Conservation (phyloP, 2,113 vertebrate genomes). For the Odocoileus hemionus region DNA sequence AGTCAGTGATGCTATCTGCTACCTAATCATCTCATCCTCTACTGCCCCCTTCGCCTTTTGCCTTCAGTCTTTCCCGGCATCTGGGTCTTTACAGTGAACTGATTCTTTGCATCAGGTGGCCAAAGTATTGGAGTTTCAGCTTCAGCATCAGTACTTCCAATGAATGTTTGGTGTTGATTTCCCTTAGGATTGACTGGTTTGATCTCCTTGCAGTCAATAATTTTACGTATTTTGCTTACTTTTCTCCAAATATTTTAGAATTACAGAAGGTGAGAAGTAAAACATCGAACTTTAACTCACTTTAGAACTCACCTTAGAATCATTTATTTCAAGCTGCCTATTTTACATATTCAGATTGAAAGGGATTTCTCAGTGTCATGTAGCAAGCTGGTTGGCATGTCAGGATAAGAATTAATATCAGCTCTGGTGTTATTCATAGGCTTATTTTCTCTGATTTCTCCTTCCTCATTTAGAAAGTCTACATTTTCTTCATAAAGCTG, state of each 20-base stretch:
- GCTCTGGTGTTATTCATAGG: background rate
- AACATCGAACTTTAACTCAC: background rate
- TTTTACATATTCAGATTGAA: background rate
- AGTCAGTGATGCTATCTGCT: background rate
- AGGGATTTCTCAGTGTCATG: background rate
- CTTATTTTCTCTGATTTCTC: background rate
- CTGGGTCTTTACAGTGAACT: background rate
- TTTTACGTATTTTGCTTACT: conserved; percentile 52
- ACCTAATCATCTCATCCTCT: background rate
- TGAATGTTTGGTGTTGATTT: background rate
- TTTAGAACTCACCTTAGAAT: background rate
- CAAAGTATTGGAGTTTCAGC: background rate
- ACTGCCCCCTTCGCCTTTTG: background rate
- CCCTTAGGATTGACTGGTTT: background rate
- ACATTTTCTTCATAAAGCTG: background rate
- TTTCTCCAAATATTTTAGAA: conserved; percentile 12
- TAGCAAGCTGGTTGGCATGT: background rate
- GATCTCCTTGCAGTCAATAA: background rate
- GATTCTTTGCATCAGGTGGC: background rate
- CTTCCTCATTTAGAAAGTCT: background rate
- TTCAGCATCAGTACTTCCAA: background rate
- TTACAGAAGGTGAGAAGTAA: background rate
- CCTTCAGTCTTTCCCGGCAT: background rate
- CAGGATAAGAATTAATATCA: background rate
- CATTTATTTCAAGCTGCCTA: background rate